Evolutionary conservation across 1,140 invertebrate species (phyloP), one percentile per base, ranked within the genome.

Genomic region (Drosophila willistoni): DNA sequence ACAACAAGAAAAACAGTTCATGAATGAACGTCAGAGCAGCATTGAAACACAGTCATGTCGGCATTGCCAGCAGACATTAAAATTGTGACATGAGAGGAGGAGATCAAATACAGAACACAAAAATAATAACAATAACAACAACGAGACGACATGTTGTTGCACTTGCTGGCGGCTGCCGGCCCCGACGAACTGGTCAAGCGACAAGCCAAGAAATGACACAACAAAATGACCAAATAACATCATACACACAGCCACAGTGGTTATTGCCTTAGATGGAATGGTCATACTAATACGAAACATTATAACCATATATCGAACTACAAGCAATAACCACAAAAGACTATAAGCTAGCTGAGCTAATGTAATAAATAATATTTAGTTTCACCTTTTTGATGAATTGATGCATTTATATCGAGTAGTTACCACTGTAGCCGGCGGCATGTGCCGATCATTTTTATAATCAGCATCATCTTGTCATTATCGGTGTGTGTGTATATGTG

Each of bases 41-140:
- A 22, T 7, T 62, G 36, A 29, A 1, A 14, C 39, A 57, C 39
- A 33, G 57, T 1, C 9, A 7, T 1, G 14, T 14, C 14, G 17
- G 72, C 72, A 73, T 73, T 74, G 72, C 70, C 72, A 75, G 60
- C 72, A 75, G 60, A 64, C 42, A 61, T 9, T 6, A 61, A 22
- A 34, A 19, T 51, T 51, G 17, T 51, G 13, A 51, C 44, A 51
- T 39, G 36, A 39, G 44, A 17, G 9, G 44, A 17, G 9, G 44
- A 47, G 44, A 51, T 51, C 13, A 25, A 62, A 44, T 22, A 9
- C 14, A 61, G 34, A 36, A 36, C 13, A 25, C n/a, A 22, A 62
- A 1, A 51, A 51, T 4, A 51, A 7, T n/a, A 44, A 62, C 2
- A 22, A 7, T 1, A 51, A 7, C 36, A 2, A 19, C 36, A 2